phyloP scores from a whole-genome alignment of 2,113 vertebrate genomes.

The Orthonyx spaldingii region DNA sequence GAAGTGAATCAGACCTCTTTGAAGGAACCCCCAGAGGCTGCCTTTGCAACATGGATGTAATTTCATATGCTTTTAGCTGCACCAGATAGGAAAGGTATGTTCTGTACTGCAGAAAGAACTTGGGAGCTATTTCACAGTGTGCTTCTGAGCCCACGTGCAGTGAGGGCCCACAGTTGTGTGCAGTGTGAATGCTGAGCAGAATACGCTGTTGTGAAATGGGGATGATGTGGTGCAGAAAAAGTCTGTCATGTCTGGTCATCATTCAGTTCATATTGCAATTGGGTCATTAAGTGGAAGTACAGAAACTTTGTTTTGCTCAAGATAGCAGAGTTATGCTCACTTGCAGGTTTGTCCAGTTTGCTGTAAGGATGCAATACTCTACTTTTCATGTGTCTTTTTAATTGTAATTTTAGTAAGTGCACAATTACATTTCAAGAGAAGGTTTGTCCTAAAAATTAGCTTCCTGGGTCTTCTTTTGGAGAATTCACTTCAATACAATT shows the following conservation, averaged over 20 bases:
- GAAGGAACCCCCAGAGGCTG: background rate
- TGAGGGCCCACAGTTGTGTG: background rate
- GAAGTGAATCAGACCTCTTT: background rate
- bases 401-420: background rate
- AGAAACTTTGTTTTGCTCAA: background rate
- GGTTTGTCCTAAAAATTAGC: background rate
- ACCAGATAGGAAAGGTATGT: accelerated
- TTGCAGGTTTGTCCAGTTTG: background rate
- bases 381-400: background rate
- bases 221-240: accelerated
- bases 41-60: accelerated
- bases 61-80: background rate
- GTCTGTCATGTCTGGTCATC: background rate
- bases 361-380: background rate
- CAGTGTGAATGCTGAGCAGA: background rate
- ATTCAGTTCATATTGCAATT: background rate
- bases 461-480: background rate
- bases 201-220: background rate
- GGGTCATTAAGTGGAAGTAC: background rate
- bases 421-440: background rate
- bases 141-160: accelerated
- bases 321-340: background rate
- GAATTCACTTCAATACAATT: background rate
- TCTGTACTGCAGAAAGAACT: background rate
- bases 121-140: background rate